Base-by-base conservation (phyloP, 2,888 invertebrate species). In the Eledona agricola region DNA sequence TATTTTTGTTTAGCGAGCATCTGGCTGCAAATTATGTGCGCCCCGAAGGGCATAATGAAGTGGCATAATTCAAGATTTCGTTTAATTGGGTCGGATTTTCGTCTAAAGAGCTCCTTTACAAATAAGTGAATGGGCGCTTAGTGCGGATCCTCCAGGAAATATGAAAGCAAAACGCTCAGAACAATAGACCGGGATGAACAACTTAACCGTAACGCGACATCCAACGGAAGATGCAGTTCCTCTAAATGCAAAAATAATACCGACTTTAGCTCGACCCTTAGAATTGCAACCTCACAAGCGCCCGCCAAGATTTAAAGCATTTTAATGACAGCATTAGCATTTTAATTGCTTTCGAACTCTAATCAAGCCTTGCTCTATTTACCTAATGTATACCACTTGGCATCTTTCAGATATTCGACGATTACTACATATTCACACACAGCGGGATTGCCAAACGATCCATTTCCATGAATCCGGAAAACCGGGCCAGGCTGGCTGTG, bases 381-480 rank as follows among this genome's bases (percentile, higher is more conserved):
- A n/a, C n/a, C n/a, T n/a, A n/a, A n/a, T n/a, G n/a, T n/a, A n/a
- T n/a, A n/a, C n/a, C n/a, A n/a, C n/a, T n/a, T n/a, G n/a, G n/a
- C n/a, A n/a, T 34, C 10, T 74, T 84, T 19, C 84, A 96, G 95
- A 94, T 96, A 74, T 86, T 93, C 75, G 86, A 85, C 66, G 88
- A 91, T 74, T 88, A 89, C 78, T 94, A 89, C 77, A 90, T 92
- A 75, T 88, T 95, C 75, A 85, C 87, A 65, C 94, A 95, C 78
- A 82, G 83, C 67, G 83, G 83, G 60, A 85, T 95, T 58, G 81
- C 85, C 57, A 90, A 90, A 77, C 80, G 95, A 66, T 94, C 95
- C 4, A 69, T 84, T 52, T 78, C 81, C 43, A 87, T 88, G 10
- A 88, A 90, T 67, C 77, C 81, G 43, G 83, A 83, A 56, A 88